Conservation (phyloP, 2,888 invertebrate species). For the Drosophila longiperda region DNA sequence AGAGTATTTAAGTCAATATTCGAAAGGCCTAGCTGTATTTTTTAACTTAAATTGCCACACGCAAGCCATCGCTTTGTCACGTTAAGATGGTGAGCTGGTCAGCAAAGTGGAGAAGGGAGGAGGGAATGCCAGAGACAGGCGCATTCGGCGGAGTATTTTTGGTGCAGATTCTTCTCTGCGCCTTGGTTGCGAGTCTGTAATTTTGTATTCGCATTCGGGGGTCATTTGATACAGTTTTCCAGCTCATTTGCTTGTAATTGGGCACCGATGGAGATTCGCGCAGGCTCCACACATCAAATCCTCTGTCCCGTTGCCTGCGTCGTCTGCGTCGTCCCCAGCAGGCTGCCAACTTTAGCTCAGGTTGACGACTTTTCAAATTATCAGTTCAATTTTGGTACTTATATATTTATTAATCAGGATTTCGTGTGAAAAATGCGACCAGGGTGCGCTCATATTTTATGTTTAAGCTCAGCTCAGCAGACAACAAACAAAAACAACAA, state of each 20-base stretch:
- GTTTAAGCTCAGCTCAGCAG: constrained; percentile 68
- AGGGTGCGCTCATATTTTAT: constrained; percentile 63
- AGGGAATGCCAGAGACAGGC: constrained; percentile 1
- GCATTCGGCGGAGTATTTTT: constrained; percentile 46
- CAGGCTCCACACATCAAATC: constrained; percentile 66
- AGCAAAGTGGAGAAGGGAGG: neutral
- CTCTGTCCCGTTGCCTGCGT: constrained; percentile 32
- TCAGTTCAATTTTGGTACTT: constrained; percentile 76
- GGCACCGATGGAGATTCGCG: constrained; percentile 80
- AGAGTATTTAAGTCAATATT: constrained; percentile 47
- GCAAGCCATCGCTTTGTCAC: constrained; percentile 85
- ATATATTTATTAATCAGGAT: constrained; percentile 77
- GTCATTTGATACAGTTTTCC: constrained; percentile 86
- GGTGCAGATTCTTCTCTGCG: constrained; percentile 52
- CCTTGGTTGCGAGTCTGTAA: constrained; percentile 63
- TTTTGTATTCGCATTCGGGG: constrained; percentile 79
- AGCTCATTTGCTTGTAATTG: constrained; percentile 85
- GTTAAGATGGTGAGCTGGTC: constrained; percentile 50
- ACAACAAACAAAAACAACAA: constrained; percentile 51
- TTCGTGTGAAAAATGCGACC: constrained; percentile 83
- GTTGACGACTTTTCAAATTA: constrained; percentile 80
- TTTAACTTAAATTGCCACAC: constrained; percentile 85
- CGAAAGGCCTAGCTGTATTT: constrained; percentile 34
- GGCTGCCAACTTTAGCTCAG: constrained; percentile 62
- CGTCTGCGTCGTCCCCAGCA: constrained; percentile 16